Base-by-base conservation (phyloP, 2,797 vertebrate species). In the Adelosebastes latens region DNA sequence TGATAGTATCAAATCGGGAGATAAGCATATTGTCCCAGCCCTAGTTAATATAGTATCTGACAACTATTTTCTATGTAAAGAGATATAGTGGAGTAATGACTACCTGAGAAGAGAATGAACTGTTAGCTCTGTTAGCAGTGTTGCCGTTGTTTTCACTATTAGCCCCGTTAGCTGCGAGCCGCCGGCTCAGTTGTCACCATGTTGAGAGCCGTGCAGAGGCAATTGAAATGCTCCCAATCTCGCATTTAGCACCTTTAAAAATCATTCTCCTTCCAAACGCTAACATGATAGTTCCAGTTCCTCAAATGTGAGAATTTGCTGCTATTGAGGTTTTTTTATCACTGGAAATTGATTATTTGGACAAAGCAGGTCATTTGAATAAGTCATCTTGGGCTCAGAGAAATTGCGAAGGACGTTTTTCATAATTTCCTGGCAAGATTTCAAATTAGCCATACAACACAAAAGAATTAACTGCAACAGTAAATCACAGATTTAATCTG, bases 401-500 rank as follows among this genome's bases (percentile, higher is more conserved):
- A 46, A 53, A 52, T 3, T 20, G 22, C 31, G 20, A 77, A 22
- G 59, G 53, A 6, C 3, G 2, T 18, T 58, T 64, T 67, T 22
- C 2, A 52, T 29, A 13, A 10, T 53, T 24, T 22, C 75, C 16
- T 58, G 10, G 4, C 25, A 52, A 82, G 20, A 82, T 49, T 67
- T 66, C 72, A 82, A 64, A 82, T 14, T 32, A 71, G 65, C 56
- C 60, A 72, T 67, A 69, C 60, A 55, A 63, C 20, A 46, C 20
- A 71, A 53, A 14, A 79, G n/a, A 69, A 11, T 10, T 24, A 67
- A 29, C 18, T 18, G 67, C 74, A 39, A 65, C 73, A 72, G 32
- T 80, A 85, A 85, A 84, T 91, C 84, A 86, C 31, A 77, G 60
- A 59, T 82, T 81, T 81, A 61, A 86, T 82, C 58, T 85, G 82